Evolutionary conservation across 2,888 invertebrate species (phyloP), one percentile per base, ranked within the genome.

Genomic region (Fissipunctia ypsillon): DNA sequence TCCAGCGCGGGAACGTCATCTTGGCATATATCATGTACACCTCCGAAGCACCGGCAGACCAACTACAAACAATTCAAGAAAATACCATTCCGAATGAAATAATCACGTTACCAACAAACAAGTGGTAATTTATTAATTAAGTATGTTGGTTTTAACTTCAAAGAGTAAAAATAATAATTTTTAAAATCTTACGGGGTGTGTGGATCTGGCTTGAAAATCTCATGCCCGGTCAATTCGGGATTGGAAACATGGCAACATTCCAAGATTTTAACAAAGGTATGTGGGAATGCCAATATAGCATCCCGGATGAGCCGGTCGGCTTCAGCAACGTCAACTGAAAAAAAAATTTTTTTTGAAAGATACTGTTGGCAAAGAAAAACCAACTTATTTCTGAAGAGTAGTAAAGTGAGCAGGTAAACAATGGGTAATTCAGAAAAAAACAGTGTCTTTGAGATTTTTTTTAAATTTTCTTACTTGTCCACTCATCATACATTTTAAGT

Each of bases 231-330:
- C 1, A 84, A 22, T 10, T 7, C 9, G 0, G 69, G n/a, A 0
- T 72, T 68, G 0, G 45, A 9, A 3, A 70, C 9, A 25, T 80
- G 87, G 22, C 87, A 73, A 52, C 61, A 84, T 50, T 91, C 85
- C 43, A 92, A 56, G 3, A 93, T 79, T 41, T 88, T 76, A 2
- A 80, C 19, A 0, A 89, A 80, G 0, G 90, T 88, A 4, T 74
- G 65, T 0, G 93, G 93, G 82, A 91, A 92, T 2, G 87, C 80
- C 38, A 90, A 22, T 31, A 93, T 89, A 0, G 93, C 92, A 2
- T 78, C 73, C 9, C 88, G 82, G 3, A 93, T 70, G 38, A 89
- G 61, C 7, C 73, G 43, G 48, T 91, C 88, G 0, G 91, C 89
- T 10, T 80, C 64, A 12, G 73, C 48, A 2, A 83, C 35, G 16